Evolutionary conservation across 92 coral and sea anemone species (phyloP).

Genomic region (Desmophyllum pertusum): DNA sequence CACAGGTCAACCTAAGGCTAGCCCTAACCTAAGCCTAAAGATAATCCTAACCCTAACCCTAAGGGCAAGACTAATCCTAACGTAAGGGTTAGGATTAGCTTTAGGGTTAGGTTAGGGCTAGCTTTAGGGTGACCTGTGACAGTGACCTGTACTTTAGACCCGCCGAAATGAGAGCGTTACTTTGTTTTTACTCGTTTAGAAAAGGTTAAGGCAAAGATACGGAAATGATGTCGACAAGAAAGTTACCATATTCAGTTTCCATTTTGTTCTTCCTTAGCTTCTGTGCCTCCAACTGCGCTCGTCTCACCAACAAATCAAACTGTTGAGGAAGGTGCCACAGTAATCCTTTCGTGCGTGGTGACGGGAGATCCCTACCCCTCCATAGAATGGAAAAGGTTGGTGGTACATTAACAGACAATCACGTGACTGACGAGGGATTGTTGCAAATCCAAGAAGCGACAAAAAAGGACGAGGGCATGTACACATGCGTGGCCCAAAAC

Average conservation of each 20-base stretch:
- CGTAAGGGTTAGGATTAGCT: too few relatives aligned
- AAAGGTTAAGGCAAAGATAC: too few relatives aligned
- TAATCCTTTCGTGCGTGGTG: conserved; percentile 71
- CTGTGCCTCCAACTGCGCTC: conserved; percentile 79
- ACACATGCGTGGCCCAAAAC: conserved; percentile 90
- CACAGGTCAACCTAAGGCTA: too few relatives aligned
- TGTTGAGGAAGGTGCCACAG: conserved; percentile 70
- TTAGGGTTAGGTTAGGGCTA: too few relatives aligned
- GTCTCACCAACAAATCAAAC: conserved; percentile 72
- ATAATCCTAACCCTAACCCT: too few relatives aligned
- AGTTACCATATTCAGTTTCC: neutral
- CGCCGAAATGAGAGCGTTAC: too few relatives aligned
- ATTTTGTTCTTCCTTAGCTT: conserved; percentile 33
- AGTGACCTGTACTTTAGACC: too few relatives aligned
- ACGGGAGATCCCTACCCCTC: conserved; percentile 78
- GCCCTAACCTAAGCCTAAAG: too few relatives aligned
- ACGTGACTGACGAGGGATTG: conserved; percentile 57
- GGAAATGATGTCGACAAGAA: neutral
- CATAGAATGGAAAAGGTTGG: conserved; percentile 90
- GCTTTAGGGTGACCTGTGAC: too few relatives aligned
- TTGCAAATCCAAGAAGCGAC: conserved; percentile 66
- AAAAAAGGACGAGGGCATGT: conserved; percentile 85
- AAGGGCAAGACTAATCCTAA: too few relatives aligned
- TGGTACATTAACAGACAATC: conserved; percentile 65
- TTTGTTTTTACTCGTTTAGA: too few relatives aligned